Evolutionary conservation across 2,888 invertebrate species (phyloP).

Genomic region (Chesias legatella): DNA sequence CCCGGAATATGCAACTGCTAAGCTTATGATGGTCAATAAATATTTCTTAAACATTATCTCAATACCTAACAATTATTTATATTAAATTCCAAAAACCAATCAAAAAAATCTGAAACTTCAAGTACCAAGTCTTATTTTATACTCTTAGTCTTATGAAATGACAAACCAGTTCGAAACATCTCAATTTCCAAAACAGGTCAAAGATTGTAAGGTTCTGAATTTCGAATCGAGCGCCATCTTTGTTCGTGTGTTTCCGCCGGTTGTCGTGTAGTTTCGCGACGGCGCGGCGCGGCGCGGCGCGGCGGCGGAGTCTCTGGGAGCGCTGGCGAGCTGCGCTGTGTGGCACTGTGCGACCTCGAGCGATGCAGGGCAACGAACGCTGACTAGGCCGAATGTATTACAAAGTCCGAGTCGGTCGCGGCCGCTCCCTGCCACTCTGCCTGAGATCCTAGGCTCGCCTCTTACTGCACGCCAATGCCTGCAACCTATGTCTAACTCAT

Average conservation of each 20-base stretch:
- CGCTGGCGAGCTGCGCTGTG: conserved; percentile 30
- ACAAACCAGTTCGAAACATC: too few species aligned
- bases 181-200: conserved; percentile 19
- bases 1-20: too few species aligned
- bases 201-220: conserved; percentile 9
- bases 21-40: background rate
- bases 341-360: conserved; percentile 62
- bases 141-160: too few species aligned
- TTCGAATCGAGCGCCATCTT: conserved; percentile 47
- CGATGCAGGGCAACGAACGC: conserved; percentile 72
- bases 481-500: conserved; percentile 60
- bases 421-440: conserved; percentile 75
- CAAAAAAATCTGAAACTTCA: too few species aligned
- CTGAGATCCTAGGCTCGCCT: conserved; percentile 73
- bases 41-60: too few species aligned
- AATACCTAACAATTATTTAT: too few species aligned
- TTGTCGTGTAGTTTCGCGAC: conserved; percentile 48
- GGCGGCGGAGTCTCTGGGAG: conserved; percentile 33
- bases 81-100: too few species aligned
- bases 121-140: too few species aligned
- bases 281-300: too few species aligned
- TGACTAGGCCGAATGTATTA: conserved; percentile 79
- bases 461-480: conserved; percentile 65
- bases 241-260: conserved; percentile 56
- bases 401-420: conserved; percentile 73